phyloP scores from a whole-genome alignment of 2,888 invertebrate species.

The Elaeidobius kamerunicus region DNA sequence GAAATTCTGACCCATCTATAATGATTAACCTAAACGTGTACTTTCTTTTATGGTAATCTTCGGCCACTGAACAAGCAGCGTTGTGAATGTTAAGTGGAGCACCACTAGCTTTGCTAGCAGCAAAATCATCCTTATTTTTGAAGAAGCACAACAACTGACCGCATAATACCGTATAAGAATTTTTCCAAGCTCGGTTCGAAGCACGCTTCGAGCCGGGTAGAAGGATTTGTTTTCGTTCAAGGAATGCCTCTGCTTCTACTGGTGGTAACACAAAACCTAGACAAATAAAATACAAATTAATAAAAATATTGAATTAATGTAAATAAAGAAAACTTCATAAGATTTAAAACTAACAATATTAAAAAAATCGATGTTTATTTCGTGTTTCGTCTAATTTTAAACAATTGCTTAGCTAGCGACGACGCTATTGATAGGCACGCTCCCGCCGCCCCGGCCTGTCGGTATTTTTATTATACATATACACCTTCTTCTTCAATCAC shows the following conservation, averaged over 20 bases:
- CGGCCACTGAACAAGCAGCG: slow-evolving; percentile 81
- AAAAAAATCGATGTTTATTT: too few relatives aligned
- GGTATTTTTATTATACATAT: too few relatives aligned
- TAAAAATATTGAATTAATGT: too few relatives aligned
- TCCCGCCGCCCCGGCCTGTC: too few relatives aligned
- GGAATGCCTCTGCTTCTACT: slow-evolving; percentile 83
- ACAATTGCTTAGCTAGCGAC: too few relatives aligned
- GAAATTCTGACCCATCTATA: slow-evolving; percentile 90
- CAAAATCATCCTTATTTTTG: slow-evolving; percentile 89
- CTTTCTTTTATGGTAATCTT: slow-evolving; percentile 94
- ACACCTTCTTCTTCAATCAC: too few relatives aligned
- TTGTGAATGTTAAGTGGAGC: slow-evolving; percentile 79
- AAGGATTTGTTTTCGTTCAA: slow-evolving; percentile 94
- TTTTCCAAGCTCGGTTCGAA: slow-evolving; percentile 93
- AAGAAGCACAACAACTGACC: slow-evolving; percentile 98
- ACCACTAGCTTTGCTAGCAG: slow-evolving; percentile 81
- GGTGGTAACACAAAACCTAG: slow-evolving; percentile 69
- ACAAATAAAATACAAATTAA: too few relatives aligned
- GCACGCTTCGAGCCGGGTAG: slow-evolving; percentile 93
- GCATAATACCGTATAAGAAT: slow-evolving; percentile 91
- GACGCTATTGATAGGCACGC: too few relatives aligned
- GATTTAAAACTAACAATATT: too few relatives aligned
- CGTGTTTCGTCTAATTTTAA: too few relatives aligned
- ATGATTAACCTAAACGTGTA: slow-evolving; percentile 86
- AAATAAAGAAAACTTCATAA: too few relatives aligned